Percentiles rank a stretch among this genome's conserved stretches.
phyloP scores from a whole-genome alignment of 2,113 vertebrate genomes.

The Trogon melanurus region DNA sequence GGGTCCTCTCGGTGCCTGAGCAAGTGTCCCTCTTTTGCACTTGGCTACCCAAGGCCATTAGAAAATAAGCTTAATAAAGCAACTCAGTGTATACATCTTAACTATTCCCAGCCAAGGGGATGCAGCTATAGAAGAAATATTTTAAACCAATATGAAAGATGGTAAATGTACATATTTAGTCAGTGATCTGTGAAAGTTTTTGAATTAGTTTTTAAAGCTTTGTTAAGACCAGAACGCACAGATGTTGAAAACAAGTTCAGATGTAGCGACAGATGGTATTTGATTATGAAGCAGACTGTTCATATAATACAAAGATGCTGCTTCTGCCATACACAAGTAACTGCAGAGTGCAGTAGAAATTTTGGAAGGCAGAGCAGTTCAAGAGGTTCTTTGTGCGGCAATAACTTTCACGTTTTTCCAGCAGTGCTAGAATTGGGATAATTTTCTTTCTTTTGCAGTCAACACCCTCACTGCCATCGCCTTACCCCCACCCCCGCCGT shows the following conservation, averaged over 20 bases:
- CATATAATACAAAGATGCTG: conserved; percentile 99
- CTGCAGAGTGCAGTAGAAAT: conserved; percentile 89
- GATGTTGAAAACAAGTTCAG: conserved; percentile 99
- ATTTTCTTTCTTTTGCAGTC: conserved; percentile 68
- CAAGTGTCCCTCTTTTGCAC: conserved; percentile 84
- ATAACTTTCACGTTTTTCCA: conserved; percentile 83
- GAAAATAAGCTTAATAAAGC: conserved; percentile 84
- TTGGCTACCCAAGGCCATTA: conserved; percentile 87
- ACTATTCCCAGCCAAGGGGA: conserved; percentile 72
- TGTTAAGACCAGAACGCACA: conserved; percentile 99
- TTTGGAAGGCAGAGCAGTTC: conserved; percentile 84
- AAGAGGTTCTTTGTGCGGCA: conserved; percentile 85
- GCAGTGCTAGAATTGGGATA: conserved; percentile 76
- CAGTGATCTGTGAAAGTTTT: conserved; percentile 96
- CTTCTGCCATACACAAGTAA: conserved; percentile 97
- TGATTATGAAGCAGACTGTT: conserved; percentile 99
- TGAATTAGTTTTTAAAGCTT: conserved; percentile 99
- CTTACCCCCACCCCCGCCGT: neutral
- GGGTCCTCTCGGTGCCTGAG: conserved; percentile 83
- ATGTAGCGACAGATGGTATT: conserved; percentile 99
- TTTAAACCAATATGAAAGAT: conserved; percentile 81
- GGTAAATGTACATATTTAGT: conserved; percentile 87
- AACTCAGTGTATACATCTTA: conserved; percentile 74
- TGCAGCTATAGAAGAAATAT: conserved; percentile 78
- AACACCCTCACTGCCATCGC: neutral